Conservation (phyloP, 2,797 vertebrate species). For the Cygnus olor region DNA sequence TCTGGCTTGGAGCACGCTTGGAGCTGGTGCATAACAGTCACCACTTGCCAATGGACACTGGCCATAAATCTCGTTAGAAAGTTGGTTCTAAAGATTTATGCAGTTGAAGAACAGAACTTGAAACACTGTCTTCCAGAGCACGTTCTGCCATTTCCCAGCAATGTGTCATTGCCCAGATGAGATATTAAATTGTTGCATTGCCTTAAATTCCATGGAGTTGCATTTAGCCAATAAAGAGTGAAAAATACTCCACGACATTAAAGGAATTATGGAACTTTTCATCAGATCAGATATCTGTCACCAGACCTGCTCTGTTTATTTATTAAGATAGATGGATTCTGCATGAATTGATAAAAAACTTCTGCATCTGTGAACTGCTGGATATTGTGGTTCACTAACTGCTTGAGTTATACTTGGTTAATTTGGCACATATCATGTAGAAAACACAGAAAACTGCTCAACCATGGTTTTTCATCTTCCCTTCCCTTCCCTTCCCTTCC, state of each 20-base stretch:
- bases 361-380: background rate
- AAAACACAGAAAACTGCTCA: slow-evolving; percentile 19
- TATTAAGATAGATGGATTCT: slow-evolving; percentile 8
- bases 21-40: background rate
- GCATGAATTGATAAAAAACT: slow-evolving; percentile 24
- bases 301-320: background rate
- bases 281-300: background rate
- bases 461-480: background rate
- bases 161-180: background rate
- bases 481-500: no score
- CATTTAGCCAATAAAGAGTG: background rate
- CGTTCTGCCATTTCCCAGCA: background rate
- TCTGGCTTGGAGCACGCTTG: background rate
- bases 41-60: background rate
- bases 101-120: background rate
- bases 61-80: background rate
- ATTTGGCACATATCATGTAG: slow-evolving; percentile 25
- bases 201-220: background rate
- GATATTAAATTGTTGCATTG: background rate
- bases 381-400: slow-evolving; percentile 8
- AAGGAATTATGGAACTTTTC: background rate
- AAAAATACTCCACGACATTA: slow-evolving; percentile 16
- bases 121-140: background rate
- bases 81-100: background rate
- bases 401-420: slow-evolving; percentile 7